phyloP scores from a whole-genome alignment of 2,888 invertebrate genomes.

The Chloromyia formosa region DNA sequence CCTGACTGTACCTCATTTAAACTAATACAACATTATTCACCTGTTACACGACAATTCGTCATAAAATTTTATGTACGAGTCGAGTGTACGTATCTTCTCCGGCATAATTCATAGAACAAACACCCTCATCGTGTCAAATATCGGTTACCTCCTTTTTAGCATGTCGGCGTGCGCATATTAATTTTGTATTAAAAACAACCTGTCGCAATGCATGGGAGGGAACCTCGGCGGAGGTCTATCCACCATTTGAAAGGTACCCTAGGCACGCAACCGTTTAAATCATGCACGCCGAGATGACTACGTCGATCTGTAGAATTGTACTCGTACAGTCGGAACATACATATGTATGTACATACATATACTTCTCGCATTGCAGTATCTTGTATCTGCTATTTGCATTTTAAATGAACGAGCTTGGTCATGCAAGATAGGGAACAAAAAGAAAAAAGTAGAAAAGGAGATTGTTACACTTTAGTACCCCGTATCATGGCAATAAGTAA shows the following conservation, averaged over 20 bases:
- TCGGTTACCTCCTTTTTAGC: background rate
- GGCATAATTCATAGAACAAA: background rate
- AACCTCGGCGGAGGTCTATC: background rate
- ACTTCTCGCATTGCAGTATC: background rate
- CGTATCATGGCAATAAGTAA: too few species aligned
- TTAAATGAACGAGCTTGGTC: background rate
- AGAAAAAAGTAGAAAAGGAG: too few species aligned
- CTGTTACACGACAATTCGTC: conserved; percentile 6
- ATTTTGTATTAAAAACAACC: background rate
- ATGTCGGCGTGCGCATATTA: background rate
- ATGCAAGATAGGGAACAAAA: background rate
- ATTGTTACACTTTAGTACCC: too few species aligned
- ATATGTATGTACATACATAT: background rate
- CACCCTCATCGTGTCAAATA: background rate
- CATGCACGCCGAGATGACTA: background rate
- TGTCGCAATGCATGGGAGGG: background rate
- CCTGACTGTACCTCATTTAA: background rate
- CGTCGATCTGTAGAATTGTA: background rate
- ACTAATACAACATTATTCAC: conserved; percentile 4
- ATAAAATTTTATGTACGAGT: background rate
- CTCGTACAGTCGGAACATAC: background rate
- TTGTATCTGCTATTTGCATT: background rate
- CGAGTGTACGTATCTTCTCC: too few species aligned
- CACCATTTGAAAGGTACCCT: background rate
- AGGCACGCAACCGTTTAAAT: too few species aligned